Conservation (phyloP, 2,888 invertebrate species). For the Apantesis nais region DNA sequence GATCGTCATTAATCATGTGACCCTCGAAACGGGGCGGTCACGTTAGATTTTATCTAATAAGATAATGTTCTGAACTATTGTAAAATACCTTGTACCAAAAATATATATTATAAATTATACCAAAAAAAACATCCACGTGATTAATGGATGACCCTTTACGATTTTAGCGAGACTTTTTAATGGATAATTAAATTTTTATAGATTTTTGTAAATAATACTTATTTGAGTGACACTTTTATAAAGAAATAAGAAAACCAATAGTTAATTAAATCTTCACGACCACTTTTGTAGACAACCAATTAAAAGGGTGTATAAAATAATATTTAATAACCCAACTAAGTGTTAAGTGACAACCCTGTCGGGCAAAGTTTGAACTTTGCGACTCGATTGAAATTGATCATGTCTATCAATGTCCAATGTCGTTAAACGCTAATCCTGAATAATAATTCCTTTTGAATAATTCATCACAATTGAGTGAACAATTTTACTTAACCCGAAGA, state of each 20-base stretch:
- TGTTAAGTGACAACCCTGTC: not conserved
- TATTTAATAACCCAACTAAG: not conserved
- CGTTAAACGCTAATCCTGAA: slow-evolving; percentile 2
- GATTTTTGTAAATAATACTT: too few relatives aligned
- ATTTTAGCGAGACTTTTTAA: too few relatives aligned
- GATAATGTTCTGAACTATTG: slow-evolving; percentile 1
- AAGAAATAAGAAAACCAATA: too few relatives aligned
- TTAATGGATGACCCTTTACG: not conserved
- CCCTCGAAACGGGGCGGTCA: not conserved
- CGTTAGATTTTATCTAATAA: not conserved
- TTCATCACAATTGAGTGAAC: not conserved
- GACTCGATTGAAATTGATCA: slow-evolving; percentile 4
- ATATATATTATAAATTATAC: not conserved
- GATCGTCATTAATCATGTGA: slow-evolving; percentile 1
- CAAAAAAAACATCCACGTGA: not conserved
- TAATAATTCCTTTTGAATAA: slow-evolving; percentile 2
- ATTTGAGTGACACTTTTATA: too few relatives aligned
- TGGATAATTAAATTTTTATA: too few relatives aligned
- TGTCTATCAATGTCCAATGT: slow-evolving; percentile 4
- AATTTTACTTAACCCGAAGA: not conserved
- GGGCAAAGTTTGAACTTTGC: not conserved
- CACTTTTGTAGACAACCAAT: too few relatives aligned
- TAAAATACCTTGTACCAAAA: not conserved
- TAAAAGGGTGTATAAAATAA: too few relatives aligned
- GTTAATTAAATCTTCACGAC: too few relatives aligned